Conservation (phyloP, 2,113 vertebrate species). For the Trachemys scripta region DNA sequence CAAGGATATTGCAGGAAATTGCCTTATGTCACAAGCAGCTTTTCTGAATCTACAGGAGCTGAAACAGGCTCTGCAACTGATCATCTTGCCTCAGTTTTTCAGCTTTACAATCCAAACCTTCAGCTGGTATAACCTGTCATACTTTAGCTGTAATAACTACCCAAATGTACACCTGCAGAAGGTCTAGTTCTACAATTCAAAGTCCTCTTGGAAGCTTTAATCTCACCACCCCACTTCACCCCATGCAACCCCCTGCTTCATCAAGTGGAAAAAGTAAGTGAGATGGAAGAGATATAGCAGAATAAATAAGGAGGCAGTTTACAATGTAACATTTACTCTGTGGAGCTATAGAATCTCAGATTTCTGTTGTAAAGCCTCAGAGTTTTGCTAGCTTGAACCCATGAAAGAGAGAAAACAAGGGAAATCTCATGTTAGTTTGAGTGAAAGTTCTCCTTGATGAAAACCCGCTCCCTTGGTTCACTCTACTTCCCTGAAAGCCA, state of each 20-base stretch:
- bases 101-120: too few species aligned
- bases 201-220: not conserved
- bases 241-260: not conserved
- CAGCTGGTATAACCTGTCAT: too few species aligned
- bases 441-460: not conserved
- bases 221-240: not conserved
- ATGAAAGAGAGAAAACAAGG: not conserved
- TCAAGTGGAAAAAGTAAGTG: not conserved
- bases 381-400: not conserved
- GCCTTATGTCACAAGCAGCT: too few species aligned
- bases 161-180: too few species aligned
- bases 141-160: not conserved
- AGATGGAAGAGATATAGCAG: not conserved
- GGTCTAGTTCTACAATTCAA: not conserved
- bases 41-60: too few species aligned
- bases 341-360: not conserved
- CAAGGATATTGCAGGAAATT: too few species aligned
- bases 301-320: not conserved
- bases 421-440: constrained; percentile 20
- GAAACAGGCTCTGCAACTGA: too few species aligned
- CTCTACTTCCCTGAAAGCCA: too few species aligned
- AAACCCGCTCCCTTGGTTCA: too few species aligned
- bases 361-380: not conserved
- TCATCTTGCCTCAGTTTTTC: too few species aligned
- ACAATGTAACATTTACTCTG: accelerated